These are phyloP conservation scores for Phoeniculus purpureus DNA, from an alignment of 2,797 vertebrate genomes.

Conservation along the genomic window DNA sequence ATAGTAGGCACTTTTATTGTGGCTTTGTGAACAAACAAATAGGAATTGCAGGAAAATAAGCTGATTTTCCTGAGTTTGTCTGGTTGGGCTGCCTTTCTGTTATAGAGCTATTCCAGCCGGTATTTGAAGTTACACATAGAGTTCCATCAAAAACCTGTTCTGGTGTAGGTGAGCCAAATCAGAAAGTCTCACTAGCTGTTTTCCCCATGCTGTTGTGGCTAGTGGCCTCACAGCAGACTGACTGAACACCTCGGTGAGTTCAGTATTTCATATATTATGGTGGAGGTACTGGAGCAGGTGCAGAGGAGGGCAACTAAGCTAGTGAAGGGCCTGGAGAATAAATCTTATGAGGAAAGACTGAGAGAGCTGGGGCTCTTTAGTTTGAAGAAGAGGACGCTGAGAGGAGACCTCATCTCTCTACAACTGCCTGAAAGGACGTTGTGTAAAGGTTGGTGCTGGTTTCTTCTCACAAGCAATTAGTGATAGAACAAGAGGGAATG, in stretches of 20 bases:
- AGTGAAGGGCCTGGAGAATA: no score
- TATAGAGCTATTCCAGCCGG: slow-evolving; percentile 12
- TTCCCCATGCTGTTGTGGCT: background rate
- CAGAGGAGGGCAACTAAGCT: background rate
- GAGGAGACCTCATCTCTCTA: no score
- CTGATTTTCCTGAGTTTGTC: slow-evolving; percentile 43
- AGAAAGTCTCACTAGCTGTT: background rate
- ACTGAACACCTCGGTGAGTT: background rate
- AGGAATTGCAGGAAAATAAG: background rate
- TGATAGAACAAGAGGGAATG: no score
- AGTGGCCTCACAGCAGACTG: background rate
- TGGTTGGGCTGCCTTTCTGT: slow-evolving; percentile 36
- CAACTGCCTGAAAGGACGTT: no score
- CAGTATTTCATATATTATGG: background rate
- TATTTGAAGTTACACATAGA: slow-evolving; percentile 24
- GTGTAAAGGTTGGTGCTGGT: no score
- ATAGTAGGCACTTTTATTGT: background rate
- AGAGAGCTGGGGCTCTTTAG: no score
- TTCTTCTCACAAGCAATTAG: no score
- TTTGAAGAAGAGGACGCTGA: no score
- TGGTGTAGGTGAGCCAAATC: background rate
- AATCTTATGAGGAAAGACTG: no score
- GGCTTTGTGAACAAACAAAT: background rate
- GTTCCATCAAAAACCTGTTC: background rate
- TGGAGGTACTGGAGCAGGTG: no score